Conservation (phyloP, 2,888 invertebrate genomes). For the Nemapogon koenigi region DNA sequence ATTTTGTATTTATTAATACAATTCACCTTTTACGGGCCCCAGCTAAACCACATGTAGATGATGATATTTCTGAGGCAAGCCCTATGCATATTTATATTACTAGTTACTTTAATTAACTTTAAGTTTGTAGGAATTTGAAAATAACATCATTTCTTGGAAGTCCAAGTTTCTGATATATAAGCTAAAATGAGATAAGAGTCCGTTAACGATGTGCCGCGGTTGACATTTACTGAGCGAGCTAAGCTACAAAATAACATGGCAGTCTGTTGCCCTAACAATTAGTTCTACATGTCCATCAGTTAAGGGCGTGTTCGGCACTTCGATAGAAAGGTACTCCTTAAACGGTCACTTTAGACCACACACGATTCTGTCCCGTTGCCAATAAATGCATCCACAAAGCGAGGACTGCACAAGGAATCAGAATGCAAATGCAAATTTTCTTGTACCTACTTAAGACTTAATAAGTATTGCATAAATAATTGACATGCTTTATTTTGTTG, state of each 20-base stretch:
- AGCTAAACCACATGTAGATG: too few species aligned
- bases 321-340: neutral
- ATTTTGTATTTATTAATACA: too few species aligned
- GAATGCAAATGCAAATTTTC: constrained; percentile 7
- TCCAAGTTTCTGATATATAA: too few species aligned
- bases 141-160: too few species aligned
- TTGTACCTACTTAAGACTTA: neutral
- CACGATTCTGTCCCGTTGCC: constrained; percentile 9
- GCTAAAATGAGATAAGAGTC: constrained; percentile 8
- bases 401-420: neutral
- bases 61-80: too few species aligned
- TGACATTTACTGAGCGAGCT: constrained; percentile 8
- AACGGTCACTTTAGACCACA: constrained; percentile 9
- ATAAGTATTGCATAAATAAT: neutral
- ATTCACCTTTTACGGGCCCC: too few species aligned
- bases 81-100: too few species aligned
- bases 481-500: neutral
- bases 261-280: constrained; percentile 42
- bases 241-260: constrained; percentile 3
- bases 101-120: too few species aligned
- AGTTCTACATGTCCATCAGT: constrained; percentile 46
- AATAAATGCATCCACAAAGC: constrained; percentile 3
- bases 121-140: too few species aligned
- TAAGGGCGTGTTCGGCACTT: constrained; percentile 19
- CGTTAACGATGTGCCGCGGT: constrained; percentile 8